Percentiles rank a stretch among this genome's conserved stretches.
Evolutionary conservation across 2,797 vertebrate genomes (phyloP).

Genomic region (Gymnothorax javanicus): DNA sequence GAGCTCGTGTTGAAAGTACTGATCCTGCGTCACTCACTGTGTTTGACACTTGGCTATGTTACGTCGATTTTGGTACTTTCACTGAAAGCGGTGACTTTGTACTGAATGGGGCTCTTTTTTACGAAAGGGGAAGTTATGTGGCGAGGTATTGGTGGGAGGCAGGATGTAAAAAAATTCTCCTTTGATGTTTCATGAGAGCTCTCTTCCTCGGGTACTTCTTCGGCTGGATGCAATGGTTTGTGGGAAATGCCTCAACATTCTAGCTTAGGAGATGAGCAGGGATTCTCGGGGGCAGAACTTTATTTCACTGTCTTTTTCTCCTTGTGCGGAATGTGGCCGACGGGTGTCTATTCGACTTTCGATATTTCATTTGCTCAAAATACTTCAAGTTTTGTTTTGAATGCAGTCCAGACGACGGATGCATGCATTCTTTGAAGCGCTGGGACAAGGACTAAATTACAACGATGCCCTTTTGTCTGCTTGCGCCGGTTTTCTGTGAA

Average conservation of each 20-base stretch:
- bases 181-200: conserved; percentile 32
- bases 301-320: background rate
- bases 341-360: background rate
- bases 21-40: background rate
- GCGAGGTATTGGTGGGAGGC: conserved; percentile 30
- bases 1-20: background rate
- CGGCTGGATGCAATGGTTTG: conserved; percentile 44
- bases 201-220: conserved; percentile 24
- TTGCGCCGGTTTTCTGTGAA: background rate
- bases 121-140: conserved; percentile 40
- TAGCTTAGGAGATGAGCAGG: conserved; percentile 38
- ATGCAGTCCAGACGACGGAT: background rate
- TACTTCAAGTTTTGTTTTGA: conserved; percentile 3
- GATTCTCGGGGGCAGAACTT: conserved; percentile 26
- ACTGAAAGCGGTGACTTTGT: background rate
- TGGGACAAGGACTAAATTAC: background rate
- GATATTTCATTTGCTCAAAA: background rate
- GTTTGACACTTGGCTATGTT: background rate
- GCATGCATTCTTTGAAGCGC: background rate
- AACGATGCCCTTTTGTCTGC: conserved; percentile 1
- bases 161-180: conserved; percentile 43
- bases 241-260: conserved; percentile 49
- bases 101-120: background rate
- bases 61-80: background rate
- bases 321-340: conserved; percentile 5